phyloP scores from a whole-genome alignment of 2,113 vertebrate genomes.

The Empidonax alnorum region DNA sequence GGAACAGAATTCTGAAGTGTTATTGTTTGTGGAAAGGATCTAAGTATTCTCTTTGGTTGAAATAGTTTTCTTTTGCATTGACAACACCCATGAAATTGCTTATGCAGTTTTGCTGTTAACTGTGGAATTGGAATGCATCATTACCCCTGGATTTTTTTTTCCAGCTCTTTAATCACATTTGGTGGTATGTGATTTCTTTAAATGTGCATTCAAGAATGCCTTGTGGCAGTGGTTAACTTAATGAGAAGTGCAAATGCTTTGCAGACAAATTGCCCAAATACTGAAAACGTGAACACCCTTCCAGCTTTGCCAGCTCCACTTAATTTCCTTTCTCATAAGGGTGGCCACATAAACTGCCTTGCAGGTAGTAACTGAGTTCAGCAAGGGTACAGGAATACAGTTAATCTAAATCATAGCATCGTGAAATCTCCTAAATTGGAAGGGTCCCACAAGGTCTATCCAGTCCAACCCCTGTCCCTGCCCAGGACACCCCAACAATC shows the following conservation, averaged over 20 bases:
- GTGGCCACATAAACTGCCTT: background rate
- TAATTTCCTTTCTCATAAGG: background rate
- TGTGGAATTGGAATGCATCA: background rate
- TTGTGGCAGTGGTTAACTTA: background rate
- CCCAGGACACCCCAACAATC: background rate
- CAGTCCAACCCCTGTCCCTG: rapidly evolving
- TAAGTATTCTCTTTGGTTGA: background rate
- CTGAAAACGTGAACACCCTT: background rate
- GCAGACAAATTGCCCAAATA: background rate
- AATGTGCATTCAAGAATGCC: background rate
- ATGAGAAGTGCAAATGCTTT: background rate
- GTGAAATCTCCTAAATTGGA: background rate
- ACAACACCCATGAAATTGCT: background rate
- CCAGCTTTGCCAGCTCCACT: background rate
- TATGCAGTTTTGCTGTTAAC: background rate
- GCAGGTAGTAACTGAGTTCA: background rate
- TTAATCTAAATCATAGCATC: background rate
- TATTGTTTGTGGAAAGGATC: background rate
- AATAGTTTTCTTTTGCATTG: background rate
- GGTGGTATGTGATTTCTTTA: background rate
- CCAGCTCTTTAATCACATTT: background rate
- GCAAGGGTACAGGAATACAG: background rate
- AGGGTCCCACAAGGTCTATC: rapidly evolving
- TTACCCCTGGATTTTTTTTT: background rate
- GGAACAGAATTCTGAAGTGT: background rate